phyloP scores from a whole-genome alignment of 2,888 invertebrate genomes.

The Drosophila meridionalis region DNA sequence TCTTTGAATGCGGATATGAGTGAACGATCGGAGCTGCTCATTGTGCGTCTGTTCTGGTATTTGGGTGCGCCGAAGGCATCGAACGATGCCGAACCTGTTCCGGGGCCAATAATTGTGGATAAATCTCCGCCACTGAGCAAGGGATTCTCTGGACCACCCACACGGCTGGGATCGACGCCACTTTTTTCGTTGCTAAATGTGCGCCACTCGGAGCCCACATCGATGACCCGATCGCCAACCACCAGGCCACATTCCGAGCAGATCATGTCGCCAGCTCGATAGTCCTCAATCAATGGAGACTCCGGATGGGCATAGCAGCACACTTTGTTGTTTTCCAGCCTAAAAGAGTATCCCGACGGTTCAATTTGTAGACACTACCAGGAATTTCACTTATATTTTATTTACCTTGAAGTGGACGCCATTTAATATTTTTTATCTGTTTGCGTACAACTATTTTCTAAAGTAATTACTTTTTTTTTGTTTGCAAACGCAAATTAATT shows the following conservation, averaged over 20 bases:
- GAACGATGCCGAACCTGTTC: slow-evolving; percentile 92
- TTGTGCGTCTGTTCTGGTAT: slow-evolving; percentile 90
- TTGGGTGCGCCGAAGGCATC: slow-evolving; percentile 93
- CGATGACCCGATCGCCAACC: slow-evolving; percentile 99
- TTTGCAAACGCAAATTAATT: slow-evolving; percentile 36
- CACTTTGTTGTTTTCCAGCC: slow-evolving; percentile 89
- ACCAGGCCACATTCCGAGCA: slow-evolving; percentile 99
- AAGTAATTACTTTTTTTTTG: slow-evolving; percentile 14
- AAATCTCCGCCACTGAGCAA: slow-evolving; percentile 97
- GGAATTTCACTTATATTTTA: not conserved
- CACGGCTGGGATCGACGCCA: slow-evolving; percentile 99
- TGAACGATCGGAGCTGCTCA: slow-evolving; percentile 98
- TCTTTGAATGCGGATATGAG: slow-evolving; percentile 98
- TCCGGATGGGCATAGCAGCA: slow-evolving; percentile 98
- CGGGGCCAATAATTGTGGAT: slow-evolving; percentile 96
- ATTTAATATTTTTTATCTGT: slow-evolving; percentile 42
- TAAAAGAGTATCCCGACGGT: slow-evolving; percentile 14
- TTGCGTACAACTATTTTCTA: not conserved
- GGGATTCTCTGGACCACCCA: slow-evolving; percentile 99
- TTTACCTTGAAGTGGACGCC: slow-evolving; percentile 72
- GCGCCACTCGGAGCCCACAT: slow-evolving; percentile 99
- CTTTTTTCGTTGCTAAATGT: slow-evolving; percentile 99
- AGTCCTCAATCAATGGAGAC: slow-evolving; percentile 98
- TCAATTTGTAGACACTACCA: not conserved
- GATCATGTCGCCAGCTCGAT: slow-evolving; percentile 97